Evolutionary conservation across 2,888 invertebrate genomes (phyloP), one percentile per base, ranked within the genome.

Genomic region (Asteroscopus sphinx): DNA sequence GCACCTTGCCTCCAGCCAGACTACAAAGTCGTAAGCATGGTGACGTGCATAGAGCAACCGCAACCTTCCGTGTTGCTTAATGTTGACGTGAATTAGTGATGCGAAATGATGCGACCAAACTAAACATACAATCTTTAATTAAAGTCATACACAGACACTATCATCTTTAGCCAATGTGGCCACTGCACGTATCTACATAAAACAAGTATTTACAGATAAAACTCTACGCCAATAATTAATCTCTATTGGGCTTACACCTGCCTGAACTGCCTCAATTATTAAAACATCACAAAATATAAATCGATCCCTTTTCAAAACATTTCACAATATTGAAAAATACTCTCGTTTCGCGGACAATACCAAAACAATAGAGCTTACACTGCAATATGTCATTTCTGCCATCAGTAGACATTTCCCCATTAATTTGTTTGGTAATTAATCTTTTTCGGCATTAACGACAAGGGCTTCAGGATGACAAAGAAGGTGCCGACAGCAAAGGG

Each of bases 401-500:
- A 62, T 58, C 65, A 49, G 41, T 70, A 55, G 70, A 73, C 68
- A 33, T 69, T 69, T 77, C 56, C 60, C 72, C 65, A 76, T 83
- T 84, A 77, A 88, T 89, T 89, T 86, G 79, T 82, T 82, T 83
- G 81, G 79, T 88, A 88, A 90, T 90, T 91, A 91, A 90, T 91
- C 87, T 89, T 86, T 80, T 87, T 88, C 86, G 89, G 86, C 86
- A 82, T 86, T 82, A 81, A 76, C 82, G 85, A 82, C 78, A 79
- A 79, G 76, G 77, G 79, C 79, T 81, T 80, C 62, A 32, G 78
- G 79, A 85, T 86, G 87, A 88, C 85, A 89, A 89, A 87, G 85
- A 69, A 82, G 81, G 71, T 77, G 77, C 76, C 80, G 73, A 70
- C 72, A 81, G 79, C 86, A 88, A 86, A 82, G 88, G 88, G 87